These are phyloP conservation scores for Melikaiella ostensackeni DNA, from an alignment of 2,888 invertebrate genomes.

Conservation along the genomic window DNA sequence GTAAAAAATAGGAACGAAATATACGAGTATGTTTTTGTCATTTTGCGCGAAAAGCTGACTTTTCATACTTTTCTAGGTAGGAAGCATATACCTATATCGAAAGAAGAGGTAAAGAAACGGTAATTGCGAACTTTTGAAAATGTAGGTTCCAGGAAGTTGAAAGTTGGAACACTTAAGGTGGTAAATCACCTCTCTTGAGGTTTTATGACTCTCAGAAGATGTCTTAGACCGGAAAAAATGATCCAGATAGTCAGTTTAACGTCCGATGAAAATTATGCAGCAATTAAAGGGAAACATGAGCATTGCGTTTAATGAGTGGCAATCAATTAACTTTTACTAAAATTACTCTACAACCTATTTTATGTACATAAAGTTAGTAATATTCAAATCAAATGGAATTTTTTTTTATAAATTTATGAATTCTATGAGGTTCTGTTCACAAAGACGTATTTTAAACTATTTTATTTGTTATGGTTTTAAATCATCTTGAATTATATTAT, in stretches of 20 bases:
- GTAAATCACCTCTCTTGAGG: conserved; percentile 2
- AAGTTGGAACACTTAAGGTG: neutral
- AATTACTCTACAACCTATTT: neutral
- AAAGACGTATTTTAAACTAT: neutral
- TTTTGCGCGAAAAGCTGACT: neutral
- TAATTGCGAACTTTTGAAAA: conserved; percentile 10
- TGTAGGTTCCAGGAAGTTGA: neutral
- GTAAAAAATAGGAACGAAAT: neutral
- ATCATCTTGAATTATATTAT: neutral
- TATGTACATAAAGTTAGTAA: too few relatives aligned
- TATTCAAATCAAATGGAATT: too few relatives aligned
- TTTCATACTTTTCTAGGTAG: neutral
- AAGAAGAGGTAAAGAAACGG: neutral
- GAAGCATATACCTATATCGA: neutral
- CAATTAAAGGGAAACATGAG: conserved; percentile 23
- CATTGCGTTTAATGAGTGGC: conserved; percentile 13
- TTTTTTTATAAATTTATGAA: neutral
- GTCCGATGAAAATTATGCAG: neutral
- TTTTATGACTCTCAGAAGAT: conserved; percentile 25
- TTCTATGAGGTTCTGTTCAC: neutral
- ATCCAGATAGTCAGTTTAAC: conserved; percentile 29
- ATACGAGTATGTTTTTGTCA: neutral
- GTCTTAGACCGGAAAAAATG: conserved; percentile 13
- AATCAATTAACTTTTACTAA: neutral
- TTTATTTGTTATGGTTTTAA: neutral